phyloP scores from a whole-genome alignment of 2,797 vertebrate genomes.

The Epinephelus coioides region DNA sequence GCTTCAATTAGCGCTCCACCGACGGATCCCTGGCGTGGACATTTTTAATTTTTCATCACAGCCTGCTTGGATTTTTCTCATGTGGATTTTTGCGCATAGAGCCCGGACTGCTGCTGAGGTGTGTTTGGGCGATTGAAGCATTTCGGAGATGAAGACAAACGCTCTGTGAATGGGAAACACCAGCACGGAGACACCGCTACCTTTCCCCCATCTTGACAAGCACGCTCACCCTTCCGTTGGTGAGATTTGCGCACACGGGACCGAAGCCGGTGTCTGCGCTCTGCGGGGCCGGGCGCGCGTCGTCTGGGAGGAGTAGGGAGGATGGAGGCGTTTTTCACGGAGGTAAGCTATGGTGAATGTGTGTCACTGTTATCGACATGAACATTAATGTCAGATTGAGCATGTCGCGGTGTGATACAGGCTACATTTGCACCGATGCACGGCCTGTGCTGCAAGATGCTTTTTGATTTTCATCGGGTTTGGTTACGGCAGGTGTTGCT shows the following conservation, averaged over 20 bases:
- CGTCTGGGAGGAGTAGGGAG: conserved; percentile 74
- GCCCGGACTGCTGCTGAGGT: conserved; percentile 43
- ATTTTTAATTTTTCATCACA: conserved; percentile 52
- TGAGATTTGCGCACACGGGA: conserved; percentile 61
- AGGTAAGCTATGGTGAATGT: conserved; percentile 76
- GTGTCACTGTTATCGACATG: conserved; percentile 32
- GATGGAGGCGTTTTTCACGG: conserved; percentile 87
- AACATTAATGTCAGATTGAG: conserved; percentile 24
- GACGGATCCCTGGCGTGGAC: conserved; percentile 67
- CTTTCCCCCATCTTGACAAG: conserved; percentile 39
- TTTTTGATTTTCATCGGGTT: conserved; percentile 20
- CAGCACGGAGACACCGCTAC: conserved; percentile 44
- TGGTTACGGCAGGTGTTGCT: conserved; percentile 67
- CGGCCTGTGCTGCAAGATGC: conserved; percentile 7
- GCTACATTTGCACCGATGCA: neutral
- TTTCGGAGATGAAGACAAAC: conserved; percentile 42
- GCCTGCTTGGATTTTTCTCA: conserved; percentile 50
- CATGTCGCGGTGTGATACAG: neutral
- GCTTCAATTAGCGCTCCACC: conserved; percentile 52
- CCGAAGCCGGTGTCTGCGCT: conserved; percentile 72
- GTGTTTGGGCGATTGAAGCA: conserved; percentile 35
- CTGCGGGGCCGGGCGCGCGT: conserved; percentile 71
- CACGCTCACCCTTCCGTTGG: conserved; percentile 37
- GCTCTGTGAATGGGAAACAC: conserved; percentile 78
- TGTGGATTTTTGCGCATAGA: conserved; percentile 64